These are phyloP conservation scores for Sphaerophoria taeniata DNA, from an alignment of 2,888 invertebrate species.

Conservation along the genomic window DNA sequence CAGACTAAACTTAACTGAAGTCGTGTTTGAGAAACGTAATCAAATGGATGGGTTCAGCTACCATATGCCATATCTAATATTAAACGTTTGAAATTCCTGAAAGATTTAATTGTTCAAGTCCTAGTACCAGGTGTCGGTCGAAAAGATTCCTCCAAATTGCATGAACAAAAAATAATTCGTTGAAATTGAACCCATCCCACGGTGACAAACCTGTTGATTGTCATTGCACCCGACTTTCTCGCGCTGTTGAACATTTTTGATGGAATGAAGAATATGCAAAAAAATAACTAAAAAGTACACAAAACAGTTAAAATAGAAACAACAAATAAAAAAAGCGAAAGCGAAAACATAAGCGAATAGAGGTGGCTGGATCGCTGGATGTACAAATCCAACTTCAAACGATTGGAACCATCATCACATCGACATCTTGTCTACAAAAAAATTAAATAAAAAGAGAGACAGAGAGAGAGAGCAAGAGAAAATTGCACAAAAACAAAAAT, in stretches of 20 bases:
- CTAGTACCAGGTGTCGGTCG: no score
- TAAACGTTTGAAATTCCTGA: no score
- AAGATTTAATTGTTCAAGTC: no score
- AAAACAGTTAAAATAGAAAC: constrained; percentile 28
- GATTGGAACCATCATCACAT: constrained; percentile 5
- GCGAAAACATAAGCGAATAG: constrained; percentile 40
- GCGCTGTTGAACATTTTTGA: constrained; percentile 44
- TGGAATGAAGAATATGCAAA: constrained; percentile 4
- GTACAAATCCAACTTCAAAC: neutral
- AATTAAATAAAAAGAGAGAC: neutral
- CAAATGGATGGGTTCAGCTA: no score
- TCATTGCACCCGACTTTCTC: constrained; percentile 56
- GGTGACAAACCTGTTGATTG: constrained; percentile 60
- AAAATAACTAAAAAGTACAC: neutral
- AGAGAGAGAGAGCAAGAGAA: constrained; percentile 33
- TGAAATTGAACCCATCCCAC: constrained; percentile 5
- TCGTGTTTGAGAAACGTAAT: no score
- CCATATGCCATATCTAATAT: no score
- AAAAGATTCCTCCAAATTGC: no score
- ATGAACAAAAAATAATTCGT: constrained; percentile 10
- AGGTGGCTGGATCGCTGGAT: neutral
- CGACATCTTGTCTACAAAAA: neutral
- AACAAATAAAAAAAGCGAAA: constrained; percentile 46
- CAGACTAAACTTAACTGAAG: no score
- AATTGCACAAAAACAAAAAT: constrained; percentile 60